phyloP scores from a whole-genome alignment of 2,113 vertebrate genomes.

The Forbesichthys agassizii region DNA sequence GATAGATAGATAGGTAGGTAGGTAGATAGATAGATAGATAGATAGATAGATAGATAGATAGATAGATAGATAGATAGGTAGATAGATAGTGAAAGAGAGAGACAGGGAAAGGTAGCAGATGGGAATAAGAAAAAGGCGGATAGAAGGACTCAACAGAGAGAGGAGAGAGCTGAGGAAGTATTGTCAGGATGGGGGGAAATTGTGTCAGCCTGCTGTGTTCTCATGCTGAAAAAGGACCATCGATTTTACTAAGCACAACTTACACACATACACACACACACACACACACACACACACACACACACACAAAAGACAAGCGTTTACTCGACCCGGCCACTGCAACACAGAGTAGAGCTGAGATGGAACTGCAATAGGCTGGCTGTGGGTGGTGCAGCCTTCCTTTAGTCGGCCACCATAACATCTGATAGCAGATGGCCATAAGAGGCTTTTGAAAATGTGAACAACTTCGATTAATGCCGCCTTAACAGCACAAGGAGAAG shows the following conservation, averaged over 20 bases:
- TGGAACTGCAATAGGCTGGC: no score
- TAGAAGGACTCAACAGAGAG: neutral
- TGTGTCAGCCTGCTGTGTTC: neutral
- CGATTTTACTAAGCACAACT: neutral
- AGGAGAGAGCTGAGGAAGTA: no score
- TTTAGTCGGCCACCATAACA: no score
- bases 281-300: conserved; percentile 1
- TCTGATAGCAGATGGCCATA: no score
- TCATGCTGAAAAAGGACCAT: neutral
- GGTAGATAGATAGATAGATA: no score
- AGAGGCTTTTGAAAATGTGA: no score
- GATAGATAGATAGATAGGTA: neutral
- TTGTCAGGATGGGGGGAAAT: no score
- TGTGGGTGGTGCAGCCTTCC: no score
- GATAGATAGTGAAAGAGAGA: neutral
- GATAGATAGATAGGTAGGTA: neutral
- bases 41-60: neutral
- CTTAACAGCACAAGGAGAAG: neutral
- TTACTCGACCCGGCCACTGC: neutral
- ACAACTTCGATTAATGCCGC: neutral
- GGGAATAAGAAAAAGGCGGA: neutral
- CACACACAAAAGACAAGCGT: neutral
- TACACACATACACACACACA: conserved; percentile 1
- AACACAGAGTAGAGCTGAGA: no score
- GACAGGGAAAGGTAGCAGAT: neutral